Evolutionary conservation across 2,113 vertebrate species (phyloP), one percentile per base, ranked within the genome.

Genomic region (Dromaius novaehollandiae): DNA sequence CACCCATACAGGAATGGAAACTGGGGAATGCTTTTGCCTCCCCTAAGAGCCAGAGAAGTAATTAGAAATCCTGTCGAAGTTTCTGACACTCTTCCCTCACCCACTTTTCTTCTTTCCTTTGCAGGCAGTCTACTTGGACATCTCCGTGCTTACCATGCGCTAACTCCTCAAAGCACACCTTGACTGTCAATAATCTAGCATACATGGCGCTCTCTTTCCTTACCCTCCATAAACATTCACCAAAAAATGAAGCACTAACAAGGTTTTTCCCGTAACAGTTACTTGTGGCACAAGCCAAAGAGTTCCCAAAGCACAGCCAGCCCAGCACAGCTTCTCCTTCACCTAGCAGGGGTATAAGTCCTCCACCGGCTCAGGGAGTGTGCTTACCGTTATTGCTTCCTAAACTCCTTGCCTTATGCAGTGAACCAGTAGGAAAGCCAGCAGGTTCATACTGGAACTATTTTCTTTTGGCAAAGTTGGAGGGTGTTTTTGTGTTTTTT

Each of bases 401-500:
- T n/a, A 22, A 82, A 61, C 69, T 91, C 44, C 53, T 73, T 1
- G 18, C 63, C 26, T 90, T 46, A 69, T 0, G 2, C 70, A 70
- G 30, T 5, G 50, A 90, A 71, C 76, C 79, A 90, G 90, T 82
- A 83, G 71, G 63, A 91, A 90, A 93, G 68, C 26, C 79, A 90
- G 85, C 95, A 96, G 82, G 96, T 96, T 93, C 30, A 58, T 60
- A 91, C 88, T 86, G 44, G 95, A 95, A 88, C 64, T 83, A 34
- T 83, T 93, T 77, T 88, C 79, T 91, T 90, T 86, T 95, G 95
- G 91, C 93, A 90, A 34, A 83, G 68, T 74, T 58, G 44, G 61
- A 87, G 56, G 42, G 81, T 66, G 28, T 21, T 61, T 30, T 30
- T 66, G 28, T 21, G 56, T 30, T 30, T 28, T 55, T 51, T 6